These are phyloP conservation scores for Astyanax mexicanus DNA, from an alignment of 2,797 vertebrate genomes.

Conservation along the genomic window DNA sequence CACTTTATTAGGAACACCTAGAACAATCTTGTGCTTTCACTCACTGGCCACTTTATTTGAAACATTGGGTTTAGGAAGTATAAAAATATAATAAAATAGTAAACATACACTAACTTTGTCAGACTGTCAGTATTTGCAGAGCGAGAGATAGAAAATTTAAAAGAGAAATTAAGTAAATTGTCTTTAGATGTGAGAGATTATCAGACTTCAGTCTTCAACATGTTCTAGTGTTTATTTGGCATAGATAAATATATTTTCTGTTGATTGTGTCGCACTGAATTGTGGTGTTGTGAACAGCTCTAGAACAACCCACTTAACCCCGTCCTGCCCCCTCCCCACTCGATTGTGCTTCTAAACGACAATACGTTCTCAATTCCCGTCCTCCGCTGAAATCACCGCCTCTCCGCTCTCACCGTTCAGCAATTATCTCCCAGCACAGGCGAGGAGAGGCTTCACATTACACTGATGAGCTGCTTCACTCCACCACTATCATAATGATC, in stretches of 20 bases:
- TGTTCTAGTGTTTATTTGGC: no score
- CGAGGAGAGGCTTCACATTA: constrained; percentile 22
- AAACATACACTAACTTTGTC: no score
- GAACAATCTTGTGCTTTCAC: no score
- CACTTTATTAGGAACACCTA: no score
- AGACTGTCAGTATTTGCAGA: no score
- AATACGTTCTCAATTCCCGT: constrained; percentile 7
- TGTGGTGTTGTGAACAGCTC: not conserved
- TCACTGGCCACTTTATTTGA: no score
- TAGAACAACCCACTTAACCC: not conserved
- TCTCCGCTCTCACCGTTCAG: not conserved
- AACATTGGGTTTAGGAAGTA: no score
- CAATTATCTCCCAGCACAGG: constrained; percentile 18
- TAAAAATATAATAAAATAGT: no score
- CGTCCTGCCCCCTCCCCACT: not conserved
- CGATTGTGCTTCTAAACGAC: not conserved
- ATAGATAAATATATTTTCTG: not conserved
- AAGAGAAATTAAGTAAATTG: no score
- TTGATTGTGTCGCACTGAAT: not conserved
- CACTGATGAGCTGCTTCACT: constrained; percentile 27
- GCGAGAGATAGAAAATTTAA: no score
- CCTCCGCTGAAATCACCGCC: not conserved
- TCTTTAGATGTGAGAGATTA: no score
- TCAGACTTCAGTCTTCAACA: no score
- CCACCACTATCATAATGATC: constrained; percentile 20